phyloP scores from a whole-genome alignment of 2,113 vertebrate species.

The Ptilorrhoa leucosticta region DNA sequence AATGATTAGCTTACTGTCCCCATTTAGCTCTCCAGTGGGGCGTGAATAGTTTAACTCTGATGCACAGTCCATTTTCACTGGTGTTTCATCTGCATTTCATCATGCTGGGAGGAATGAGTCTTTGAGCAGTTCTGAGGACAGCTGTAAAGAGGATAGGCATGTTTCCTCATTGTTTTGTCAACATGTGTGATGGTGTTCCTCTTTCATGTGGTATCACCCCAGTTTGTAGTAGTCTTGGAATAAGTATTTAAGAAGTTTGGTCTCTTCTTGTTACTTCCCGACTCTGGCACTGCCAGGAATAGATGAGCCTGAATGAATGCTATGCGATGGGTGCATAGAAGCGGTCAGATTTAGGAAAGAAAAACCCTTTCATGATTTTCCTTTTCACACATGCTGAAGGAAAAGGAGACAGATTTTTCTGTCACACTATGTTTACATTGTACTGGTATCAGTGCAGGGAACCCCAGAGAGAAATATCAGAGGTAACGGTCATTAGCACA shows the following conservation, averaged over 20 bases:
- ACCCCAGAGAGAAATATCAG: not conserved
- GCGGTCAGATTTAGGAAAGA: not conserved
- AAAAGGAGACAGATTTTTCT: not conserved
- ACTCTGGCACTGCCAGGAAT: not conserved
- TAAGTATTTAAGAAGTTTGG: not conserved
- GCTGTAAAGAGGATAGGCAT: not conserved
- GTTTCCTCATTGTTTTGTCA: not conserved
- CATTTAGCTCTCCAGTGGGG: conserved; percentile 30
- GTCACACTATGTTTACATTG: not conserved
- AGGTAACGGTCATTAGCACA: not conserved
- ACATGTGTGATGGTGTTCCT: not conserved
- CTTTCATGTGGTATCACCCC: not conserved
- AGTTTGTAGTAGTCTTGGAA: not conserved
- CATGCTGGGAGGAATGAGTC: conserved; percentile 10
- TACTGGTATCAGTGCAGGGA: not conserved
- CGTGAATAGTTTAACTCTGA: conserved; percentile 42
- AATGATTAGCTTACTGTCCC: not conserved
- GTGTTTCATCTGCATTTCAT: conserved; percentile 12
- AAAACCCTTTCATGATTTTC: not conserved
- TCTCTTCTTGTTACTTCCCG: not conserved
- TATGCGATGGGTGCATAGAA: not conserved
- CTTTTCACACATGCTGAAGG: not conserved
- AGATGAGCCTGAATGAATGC: not conserved
- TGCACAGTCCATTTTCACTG: not conserved
- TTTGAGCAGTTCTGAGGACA: not conserved